A percentile compares a stretch with the other conserved stretches of the same genome.
Evolutionary conservation across 1,140 invertebrate species (phyloP).

Genomic region (Lepidurus packardi): DNA sequence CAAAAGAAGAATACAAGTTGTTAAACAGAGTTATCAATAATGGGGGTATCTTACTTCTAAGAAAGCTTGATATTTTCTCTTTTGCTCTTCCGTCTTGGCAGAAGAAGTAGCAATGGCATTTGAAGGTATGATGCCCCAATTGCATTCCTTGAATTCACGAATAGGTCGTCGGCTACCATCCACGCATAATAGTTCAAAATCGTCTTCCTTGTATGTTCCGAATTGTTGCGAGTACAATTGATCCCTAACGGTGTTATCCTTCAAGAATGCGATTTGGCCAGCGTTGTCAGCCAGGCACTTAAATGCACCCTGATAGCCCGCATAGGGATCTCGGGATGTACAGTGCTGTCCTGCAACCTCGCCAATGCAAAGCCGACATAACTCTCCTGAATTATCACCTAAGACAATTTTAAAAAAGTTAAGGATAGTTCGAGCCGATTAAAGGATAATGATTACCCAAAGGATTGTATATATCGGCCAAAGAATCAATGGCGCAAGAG

Average conservation of each 20-base stretch:
- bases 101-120: constrained; percentile 82
- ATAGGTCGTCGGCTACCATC: constrained; percentile 67
- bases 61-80: constrained; percentile 54
- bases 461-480: constrained; percentile 89
- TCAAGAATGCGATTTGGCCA: constrained; percentile 87
- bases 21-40: not conserved
- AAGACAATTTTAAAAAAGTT: constrained; percentile 34
- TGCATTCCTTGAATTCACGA: constrained; percentile 68
- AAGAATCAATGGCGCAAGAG: constrained; percentile 87
- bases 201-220: constrained; percentile 37
- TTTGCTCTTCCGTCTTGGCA: constrained; percentile 55
- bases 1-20: constrained; percentile 30
- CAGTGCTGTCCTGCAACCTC: constrained; percentile 69
- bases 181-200: constrained; percentile 79
- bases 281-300: constrained; percentile 69
- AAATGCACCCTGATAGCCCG: constrained; percentile 84
- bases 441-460: constrained; percentile 56
- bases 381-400: constrained; percentile 69
- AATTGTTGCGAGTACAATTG: constrained; percentile 50
- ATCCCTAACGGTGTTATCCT: constrained; percentile 74
- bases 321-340: constrained; percentile 79
- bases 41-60: constrained; percentile 36
- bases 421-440: constrained; percentile 1
- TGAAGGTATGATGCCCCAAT: constrained; percentile 79
- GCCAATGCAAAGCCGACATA: constrained; percentile 80